Percentiles rank a stretch among this genome's conserved stretches.
phyloP scores from a whole-genome alignment of 2,113 vertebrate species.

The Nicator chloris region DNA sequence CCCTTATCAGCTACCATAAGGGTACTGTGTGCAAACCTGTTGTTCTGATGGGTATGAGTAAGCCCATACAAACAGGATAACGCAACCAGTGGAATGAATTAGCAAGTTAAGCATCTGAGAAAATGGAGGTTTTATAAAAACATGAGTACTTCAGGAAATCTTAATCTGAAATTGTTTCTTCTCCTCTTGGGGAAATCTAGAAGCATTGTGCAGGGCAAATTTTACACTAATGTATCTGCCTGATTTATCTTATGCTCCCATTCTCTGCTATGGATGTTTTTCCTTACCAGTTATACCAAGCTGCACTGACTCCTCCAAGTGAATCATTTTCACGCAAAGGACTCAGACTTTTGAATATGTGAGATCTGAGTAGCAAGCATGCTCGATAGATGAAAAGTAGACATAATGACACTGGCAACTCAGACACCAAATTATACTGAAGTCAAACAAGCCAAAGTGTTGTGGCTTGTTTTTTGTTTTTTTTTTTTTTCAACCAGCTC shows the following conservation, averaged over 20 bases:
- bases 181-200: not conserved
- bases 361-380: not conserved
- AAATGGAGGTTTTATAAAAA: not conserved
- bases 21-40: not conserved
- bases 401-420: slow-evolving; percentile 12
- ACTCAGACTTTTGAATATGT: not conserved
- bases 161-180: not conserved
- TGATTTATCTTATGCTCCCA: not conserved
- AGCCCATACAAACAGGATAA: not conserved
- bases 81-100: not conserved
- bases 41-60: not conserved
- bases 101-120: not conserved
- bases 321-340: not conserved
- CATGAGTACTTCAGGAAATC: not conserved
- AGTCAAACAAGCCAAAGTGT: slow-evolving; percentile 14
- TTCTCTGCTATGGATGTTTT: not conserved
- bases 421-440: not conserved
- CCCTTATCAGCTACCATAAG: not conserved
- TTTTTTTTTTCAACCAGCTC: not conserved
- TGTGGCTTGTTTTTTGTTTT: not conserved
- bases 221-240: not conserved
- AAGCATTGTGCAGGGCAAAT: not conserved
- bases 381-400: not conserved
- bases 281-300: not conserved
- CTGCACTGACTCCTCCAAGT: not conserved